Evolutionary conservation across 2,797 vertebrate genomes (phyloP), one percentile per base, ranked within the genome.

Genomic region (Enteromius fasciolatus): DNA sequence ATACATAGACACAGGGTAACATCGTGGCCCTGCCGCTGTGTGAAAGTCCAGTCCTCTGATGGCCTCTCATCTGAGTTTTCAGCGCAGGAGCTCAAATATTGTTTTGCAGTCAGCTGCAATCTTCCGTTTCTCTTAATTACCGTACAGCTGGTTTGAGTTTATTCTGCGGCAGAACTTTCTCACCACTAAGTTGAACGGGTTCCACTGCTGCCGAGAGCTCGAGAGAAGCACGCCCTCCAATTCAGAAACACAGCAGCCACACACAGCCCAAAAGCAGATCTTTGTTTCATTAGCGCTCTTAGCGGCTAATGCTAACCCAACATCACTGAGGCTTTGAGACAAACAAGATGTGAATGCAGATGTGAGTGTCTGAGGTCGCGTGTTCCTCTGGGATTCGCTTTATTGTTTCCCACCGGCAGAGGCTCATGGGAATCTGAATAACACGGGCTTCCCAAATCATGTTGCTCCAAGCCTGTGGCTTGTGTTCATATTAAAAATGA

Each of bases 171-270:
- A 70, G 44, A 80, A 64, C 76, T 69, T 80, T 69, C 77, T 78
- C 69, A 72, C 84, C 72, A 0, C 84, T 86, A 83, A 86, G 80
- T 83, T 83, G 77, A 86, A 57, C 79, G 48, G 72, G 81, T 57
- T 76, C 75, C 64, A 76, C n/a, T 76, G 39, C 76, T 80, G 18
- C 76, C 75, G 81, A 79, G 48, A 76, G 64, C 57, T 70, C 25
- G 15, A 14, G 70, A 10, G 36, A 57, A 78, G 78, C 76, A 85
- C 84, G 31, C 84, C 80, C 79, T 57, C 68, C 67, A 78, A 78
- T 85, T 85, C 57, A 36, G 39, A 81, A 81, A 81, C 46, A 36
- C 64, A 69, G 69, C 78, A 81, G 73, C 79, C 83, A 23, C 80
- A 82, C 14, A 31, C 48, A 76, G 57, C 8, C 28, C n/a, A 23